phyloP scores from a whole-genome alignment of 2,888 invertebrate genomes.

The Bimastos eiseni region DNA sequence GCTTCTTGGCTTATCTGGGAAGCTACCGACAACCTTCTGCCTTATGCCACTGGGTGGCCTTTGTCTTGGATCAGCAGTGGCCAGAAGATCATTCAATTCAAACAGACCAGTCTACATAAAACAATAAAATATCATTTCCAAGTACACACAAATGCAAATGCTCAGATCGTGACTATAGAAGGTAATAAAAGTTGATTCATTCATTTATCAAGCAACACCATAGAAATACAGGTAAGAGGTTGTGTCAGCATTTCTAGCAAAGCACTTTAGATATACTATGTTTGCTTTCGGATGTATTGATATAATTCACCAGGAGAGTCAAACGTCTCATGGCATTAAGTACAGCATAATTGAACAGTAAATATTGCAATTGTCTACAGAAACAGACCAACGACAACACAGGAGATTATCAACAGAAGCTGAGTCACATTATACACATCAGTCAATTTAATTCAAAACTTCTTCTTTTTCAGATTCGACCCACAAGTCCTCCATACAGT shows the following conservation, averaged over 20 bases:
- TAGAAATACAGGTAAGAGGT: neutral
- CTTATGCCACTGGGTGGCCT: neutral
- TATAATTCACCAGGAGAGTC: neutral
- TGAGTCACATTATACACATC: too few species aligned
- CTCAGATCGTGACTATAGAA: neutral
- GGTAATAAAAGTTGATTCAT: neutral
- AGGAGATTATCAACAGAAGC: neutral
- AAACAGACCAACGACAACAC: neutral
- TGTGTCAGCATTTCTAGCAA: neutral
- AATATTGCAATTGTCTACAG: neutral
- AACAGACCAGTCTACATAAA: slow-evolving; percentile 2
- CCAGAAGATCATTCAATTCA: neutral
- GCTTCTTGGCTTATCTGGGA: neutral
- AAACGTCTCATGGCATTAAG: neutral
- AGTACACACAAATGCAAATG: neutral
- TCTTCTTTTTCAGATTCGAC: neutral
- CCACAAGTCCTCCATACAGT: too few species aligned
- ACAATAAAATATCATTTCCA: neutral
- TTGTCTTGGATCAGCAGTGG: neutral
- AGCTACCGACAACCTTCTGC: neutral
- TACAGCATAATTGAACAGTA: neutral
- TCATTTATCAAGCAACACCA: neutral
- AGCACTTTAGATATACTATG: neutral
- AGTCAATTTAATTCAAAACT: neutral
- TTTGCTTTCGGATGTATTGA: neutral